Percentiles rank a stretch among this genome's conserved stretches.
Conservation (phyloP, 2,888 invertebrate genomes). For the Bellardia pandia region DNA sequence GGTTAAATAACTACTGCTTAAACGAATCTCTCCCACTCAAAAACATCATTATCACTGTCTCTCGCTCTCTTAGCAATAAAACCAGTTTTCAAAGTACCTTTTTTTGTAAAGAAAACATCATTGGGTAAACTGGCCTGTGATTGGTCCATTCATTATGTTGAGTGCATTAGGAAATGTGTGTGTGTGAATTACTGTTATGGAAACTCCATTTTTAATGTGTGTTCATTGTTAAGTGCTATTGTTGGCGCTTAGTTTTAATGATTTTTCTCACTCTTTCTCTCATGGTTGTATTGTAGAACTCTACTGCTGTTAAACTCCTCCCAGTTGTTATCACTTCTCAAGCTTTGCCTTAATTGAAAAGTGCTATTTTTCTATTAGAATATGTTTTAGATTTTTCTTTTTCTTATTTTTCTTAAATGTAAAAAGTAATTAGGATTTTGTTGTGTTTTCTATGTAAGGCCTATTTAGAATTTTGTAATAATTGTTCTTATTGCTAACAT, state of each 20-base stretch:
- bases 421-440: conserved; percentile 54
- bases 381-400: conserved; percentile 19
- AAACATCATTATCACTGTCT: conserved; percentile 4
- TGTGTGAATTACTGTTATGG: neutral
- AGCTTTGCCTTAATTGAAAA: conserved; percentile 79
- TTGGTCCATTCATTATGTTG: conserved; percentile 53
- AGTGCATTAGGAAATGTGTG: neutral
- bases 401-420: conserved; percentile 14
- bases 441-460: conserved; percentile 17
- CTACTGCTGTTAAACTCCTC: conserved; percentile 71
- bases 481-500: conserved; percentile 25
- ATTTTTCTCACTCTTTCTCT: conserved; percentile 79
- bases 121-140: conserved; percentile 62
- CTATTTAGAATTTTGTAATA: conserved; percentile 24
- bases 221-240: conserved; percentile 77
- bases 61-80: conserved; percentile 32
- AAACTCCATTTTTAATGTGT: conserved; percentile 75
- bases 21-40: conserved; percentile 73
- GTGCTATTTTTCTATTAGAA: conserved; percentile 81
- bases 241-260: conserved; percentile 81
- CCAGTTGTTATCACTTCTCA: conserved; percentile 72
- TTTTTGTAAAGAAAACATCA: conserved; percentile 50
- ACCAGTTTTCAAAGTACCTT: conserved; percentile 41
- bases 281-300: conserved; percentile 72
- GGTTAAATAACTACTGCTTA: conserved; percentile 75